Conservation (phyloP, 2,797 vertebrate species). For the Danionella dracula region DNA sequence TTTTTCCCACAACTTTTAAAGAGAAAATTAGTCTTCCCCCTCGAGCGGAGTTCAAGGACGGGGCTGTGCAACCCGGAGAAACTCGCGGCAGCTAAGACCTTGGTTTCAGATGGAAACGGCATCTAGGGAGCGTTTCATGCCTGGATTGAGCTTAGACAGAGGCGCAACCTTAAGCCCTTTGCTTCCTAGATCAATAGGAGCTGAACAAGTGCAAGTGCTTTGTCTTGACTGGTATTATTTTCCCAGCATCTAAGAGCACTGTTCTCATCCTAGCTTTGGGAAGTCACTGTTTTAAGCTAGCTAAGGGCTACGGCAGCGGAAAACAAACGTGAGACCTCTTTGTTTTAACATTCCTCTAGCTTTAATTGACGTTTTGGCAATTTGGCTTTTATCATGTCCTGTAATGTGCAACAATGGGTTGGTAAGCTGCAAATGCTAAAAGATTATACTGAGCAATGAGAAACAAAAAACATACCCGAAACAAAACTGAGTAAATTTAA, state of each 20-base stretch:
- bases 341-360: too few species aligned
- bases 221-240: slow-evolving; percentile 53
- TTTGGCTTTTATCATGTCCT: too few species aligned
- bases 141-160: slow-evolving; percentile 52
- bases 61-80: slow-evolving; percentile 66
- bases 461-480: too few species aligned
- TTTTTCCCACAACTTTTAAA: slow-evolving; percentile 70
- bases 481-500: too few species aligned
- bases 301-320: background rate
- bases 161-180: slow-evolving; percentile 53
- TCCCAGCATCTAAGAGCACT: slow-evolving; percentile 7
- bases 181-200: slow-evolving; percentile 55
- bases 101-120: slow-evolving; percentile 62
- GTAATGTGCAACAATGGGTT: too few species aligned
- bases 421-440: too few species aligned
- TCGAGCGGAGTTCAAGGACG: slow-evolving; percentile 73
- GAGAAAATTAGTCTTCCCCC: slow-evolving; percentile 70
- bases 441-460: too few species aligned
- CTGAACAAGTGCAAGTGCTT: slow-evolving; percentile 54
- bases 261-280: slow-evolving; percentile 6
- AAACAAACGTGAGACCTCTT: too few species aligned
- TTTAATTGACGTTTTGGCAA: too few species aligned
- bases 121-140: slow-evolving; percentile 56
- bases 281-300: background rate
- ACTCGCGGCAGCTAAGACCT: slow-evolving; percentile 63